Base-by-base conservation (phyloP, 2,797 vertebrate species). In the Meda fulgida region DNA sequence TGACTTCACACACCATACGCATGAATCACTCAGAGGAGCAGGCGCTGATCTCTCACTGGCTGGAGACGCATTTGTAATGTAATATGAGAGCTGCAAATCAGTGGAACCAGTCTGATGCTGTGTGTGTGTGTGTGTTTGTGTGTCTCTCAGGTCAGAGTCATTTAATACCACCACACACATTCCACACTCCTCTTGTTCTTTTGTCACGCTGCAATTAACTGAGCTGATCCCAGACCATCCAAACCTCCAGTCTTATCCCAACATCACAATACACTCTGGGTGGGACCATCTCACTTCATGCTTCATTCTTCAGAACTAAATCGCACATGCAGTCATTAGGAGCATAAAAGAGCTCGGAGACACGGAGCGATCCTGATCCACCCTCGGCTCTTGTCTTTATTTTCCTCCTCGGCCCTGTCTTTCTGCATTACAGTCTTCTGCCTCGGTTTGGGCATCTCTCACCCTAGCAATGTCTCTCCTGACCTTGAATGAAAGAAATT, bases 401-500 rank as follows among this genome's bases (percentile, higher is more conserved):
- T 43, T 53, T 18, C 36, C 11, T 11, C 60, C 60, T 65, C 29
- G 18, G 58, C 11, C 73, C 70, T 76, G 83, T 88, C 86, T 75
- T 72, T 77, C 78, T 34, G 72, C 63, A 88, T 88, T 75, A 67
- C 31, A 26, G 34, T 73, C 84, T 67, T 10, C 46, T 55, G 36
- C 66, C 70, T 51, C 48, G 53, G 21, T 5, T 6, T 21, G 60
- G 38, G 21, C 38, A 29, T 69, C 80, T 80, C 40, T 48, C 67
- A 16, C 77, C 76, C 63, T 78, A 70, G 73, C 71, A 83, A 81
- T 69, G 69, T 81, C 71, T 81, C 71, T 79, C 38, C 65, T 82
- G 84, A 89, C 88, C 87, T 89, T 88, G 88, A 86, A 80, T 79
- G 16, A 10, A 55, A 77, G 67, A 84, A 84, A 89, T 89, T 81